A percentile compares a stretch with the other conserved stretches of the same genome.
These are phyloP conservation scores for Cheiracanthium punctorium DNA, from an alignment of 2,888 invertebrate genomes.

Conservation along the genomic window DNA sequence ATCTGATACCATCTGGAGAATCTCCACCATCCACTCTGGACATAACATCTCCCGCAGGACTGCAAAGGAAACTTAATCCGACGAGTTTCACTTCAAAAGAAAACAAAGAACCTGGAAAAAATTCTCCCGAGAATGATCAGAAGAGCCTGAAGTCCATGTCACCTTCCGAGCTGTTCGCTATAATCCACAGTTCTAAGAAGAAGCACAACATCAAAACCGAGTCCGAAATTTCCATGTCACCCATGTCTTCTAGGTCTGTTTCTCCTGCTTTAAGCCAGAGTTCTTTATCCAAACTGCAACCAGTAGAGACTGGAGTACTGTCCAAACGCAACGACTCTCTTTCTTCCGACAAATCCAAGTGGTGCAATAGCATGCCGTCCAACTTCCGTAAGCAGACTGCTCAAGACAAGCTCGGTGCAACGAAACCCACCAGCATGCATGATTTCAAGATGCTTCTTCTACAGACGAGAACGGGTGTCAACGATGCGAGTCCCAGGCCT, in stretches of 20 bases:
- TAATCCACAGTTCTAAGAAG: conserved; percentile 73
- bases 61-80: not conserved
- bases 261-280: conserved; percentile 60
- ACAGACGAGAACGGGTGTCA: conserved; percentile 71
- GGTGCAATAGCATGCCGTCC: conserved; percentile 50
- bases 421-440: conserved; percentile 85
- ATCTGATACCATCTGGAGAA: conserved; percentile 55
- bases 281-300: conserved; percentile 31
- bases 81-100: not conserved
- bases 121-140: not conserved
- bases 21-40: conserved; percentile 59
- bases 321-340: conserved; percentile 21
- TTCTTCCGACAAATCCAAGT: conserved; percentile 43
- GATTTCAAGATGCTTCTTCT: conserved; percentile 86
- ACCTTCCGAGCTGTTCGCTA: conserved; percentile 72
- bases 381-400: conserved; percentile 66
- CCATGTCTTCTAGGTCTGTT: conserved; percentile 68
- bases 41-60: conserved; percentile 37
- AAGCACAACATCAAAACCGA: conserved; percentile 73
- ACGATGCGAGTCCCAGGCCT: conserved; percentile 69
- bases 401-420: conserved; percentile 73
- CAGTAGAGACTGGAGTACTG: conserved; percentile 62
- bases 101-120: not conserved
- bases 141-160: conserved; percentile 65
- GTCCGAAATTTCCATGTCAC: conserved; percentile 71